Conservation (phyloP, 2,113 vertebrate genomes). For the Lophochroa leadbeateri region DNA sequence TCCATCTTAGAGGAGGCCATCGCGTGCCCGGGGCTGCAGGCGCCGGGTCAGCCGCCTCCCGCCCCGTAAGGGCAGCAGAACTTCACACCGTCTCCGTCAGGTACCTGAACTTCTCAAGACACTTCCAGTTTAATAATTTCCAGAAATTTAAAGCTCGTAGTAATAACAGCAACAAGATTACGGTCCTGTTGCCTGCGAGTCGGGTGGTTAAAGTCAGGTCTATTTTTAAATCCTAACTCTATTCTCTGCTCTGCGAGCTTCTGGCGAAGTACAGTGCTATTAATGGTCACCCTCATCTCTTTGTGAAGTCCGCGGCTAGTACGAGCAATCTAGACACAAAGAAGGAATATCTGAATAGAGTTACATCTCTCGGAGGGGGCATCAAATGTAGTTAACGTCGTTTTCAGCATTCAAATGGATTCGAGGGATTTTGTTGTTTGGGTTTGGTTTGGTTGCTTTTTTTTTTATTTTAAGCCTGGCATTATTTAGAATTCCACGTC, state of each 20-base stretch:
- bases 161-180: neutral
- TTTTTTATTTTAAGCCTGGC: too few species aligned
- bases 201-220: neutral
- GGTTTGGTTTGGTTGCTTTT: neutral
- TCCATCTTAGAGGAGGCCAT: too few species aligned
- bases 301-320: neutral
- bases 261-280: neutral
- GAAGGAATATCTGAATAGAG: neutral
- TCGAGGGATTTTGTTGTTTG: fast-evolving
- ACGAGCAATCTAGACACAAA: neutral
- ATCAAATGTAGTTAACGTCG: neutral
- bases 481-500: neutral
- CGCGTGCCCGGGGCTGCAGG: neutral
- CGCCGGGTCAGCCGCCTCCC: neutral
- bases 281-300: neutral
- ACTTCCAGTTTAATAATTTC: neutral
- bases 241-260: neutral
- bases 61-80: neutral
- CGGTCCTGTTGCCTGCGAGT: neutral
- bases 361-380: neutral
- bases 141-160: neutral
- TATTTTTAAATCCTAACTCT: neutral
- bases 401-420: neutral
- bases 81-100: neutral
- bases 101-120: neutral